Base-by-base conservation (phyloP, 2,797 vertebrate species). In the Pangasius sanitwongsei region DNA sequence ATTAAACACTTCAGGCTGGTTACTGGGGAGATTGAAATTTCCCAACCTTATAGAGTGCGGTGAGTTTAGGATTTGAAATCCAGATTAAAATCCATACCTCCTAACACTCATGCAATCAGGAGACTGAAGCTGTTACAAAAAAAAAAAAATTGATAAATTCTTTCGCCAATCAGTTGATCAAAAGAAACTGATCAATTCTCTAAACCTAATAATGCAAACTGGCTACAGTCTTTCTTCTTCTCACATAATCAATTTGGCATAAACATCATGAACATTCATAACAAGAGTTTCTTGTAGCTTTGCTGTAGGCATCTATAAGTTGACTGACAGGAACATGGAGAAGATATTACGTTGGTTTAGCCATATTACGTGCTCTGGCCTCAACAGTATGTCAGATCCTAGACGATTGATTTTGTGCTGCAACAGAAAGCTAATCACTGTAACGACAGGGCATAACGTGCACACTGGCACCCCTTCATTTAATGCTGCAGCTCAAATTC, bases 1-100 rank as follows among this genome's bases (percentile, higher is more conserved):
- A 94, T 93, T 92, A 96, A 96, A 95, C 94, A 93, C 92, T 93
- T 93, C 70, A 91, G 92, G 95, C 94, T 91, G 94, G 90, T 96
- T 95, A 96, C 96, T 95, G 94, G 93, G 94, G 90, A 90, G 92
- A 94, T 91, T 90, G 67, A 92, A 90, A 94, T 93, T 95, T 95
- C 93, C 91, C 89, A 91, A 90, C 89, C 88, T 92, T 89, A 93
- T 91, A 89, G 90, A 91, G 74, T 89, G 87, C 92, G 13, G 72
- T 78, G 82, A 78, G 61, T 88, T 87, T 67, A 57, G 48, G 59
- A 50, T 75, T 87, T 82, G 48, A 81, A 75, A 78, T 61, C 72
- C 50, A 20, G n/a, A n/a, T 72, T 28, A 77, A 86, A 88, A 83
- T 25, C 28, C 34, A 89, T 72, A 80, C 59, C 5, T 23, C 61